These are phyloP conservation scores for Sitodiplosis mosellana DNA, from an alignment of 1,140 invertebrate species.

Conservation along the genomic window DNA sequence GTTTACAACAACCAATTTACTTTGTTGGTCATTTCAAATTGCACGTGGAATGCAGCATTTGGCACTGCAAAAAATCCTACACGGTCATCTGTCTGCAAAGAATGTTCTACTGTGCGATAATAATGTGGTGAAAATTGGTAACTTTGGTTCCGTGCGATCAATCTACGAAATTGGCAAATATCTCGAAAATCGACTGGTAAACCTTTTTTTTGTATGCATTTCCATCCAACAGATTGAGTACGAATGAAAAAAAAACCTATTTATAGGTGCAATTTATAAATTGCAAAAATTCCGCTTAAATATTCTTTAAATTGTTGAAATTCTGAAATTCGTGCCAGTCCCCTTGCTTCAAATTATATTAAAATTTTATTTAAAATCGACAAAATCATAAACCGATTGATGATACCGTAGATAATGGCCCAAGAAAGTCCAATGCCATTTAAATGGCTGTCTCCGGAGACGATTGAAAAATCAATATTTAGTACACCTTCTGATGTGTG, in stretches of 20 bases:
- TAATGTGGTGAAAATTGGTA: slow-evolving; percentile 84
- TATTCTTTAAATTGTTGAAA: too few species aligned
- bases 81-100: slow-evolving; percentile 88
- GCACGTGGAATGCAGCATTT: slow-evolving; percentile 99
- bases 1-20: slow-evolving; percentile 45
- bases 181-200: slow-evolving; percentile 72
- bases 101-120: slow-evolving; percentile 86
- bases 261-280: too few species aligned
- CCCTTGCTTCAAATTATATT: too few species aligned
- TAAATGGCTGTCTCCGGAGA: slow-evolving; percentile 72
- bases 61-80: slow-evolving; percentile 65
- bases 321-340: too few species aligned
- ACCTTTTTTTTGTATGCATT: slow-evolving; percentile 16
- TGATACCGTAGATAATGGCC: too few species aligned
- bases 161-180: slow-evolving; percentile 87
- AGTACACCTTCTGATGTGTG: slow-evolving; percentile 83
- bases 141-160: slow-evolving; percentile 92
- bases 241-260: too few species aligned
- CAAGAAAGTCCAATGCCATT: slow-evolving; percentile 55
- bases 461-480: slow-evolving; percentile 58
- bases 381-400: too few species aligned
- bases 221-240: too few species aligned
- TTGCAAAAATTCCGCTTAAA: too few species aligned
- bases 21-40: too few species aligned
- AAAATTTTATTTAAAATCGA: too few species aligned